phyloP scores from a whole-genome alignment of 2,113 vertebrate genomes.

The Anhinga anhinga region DNA sequence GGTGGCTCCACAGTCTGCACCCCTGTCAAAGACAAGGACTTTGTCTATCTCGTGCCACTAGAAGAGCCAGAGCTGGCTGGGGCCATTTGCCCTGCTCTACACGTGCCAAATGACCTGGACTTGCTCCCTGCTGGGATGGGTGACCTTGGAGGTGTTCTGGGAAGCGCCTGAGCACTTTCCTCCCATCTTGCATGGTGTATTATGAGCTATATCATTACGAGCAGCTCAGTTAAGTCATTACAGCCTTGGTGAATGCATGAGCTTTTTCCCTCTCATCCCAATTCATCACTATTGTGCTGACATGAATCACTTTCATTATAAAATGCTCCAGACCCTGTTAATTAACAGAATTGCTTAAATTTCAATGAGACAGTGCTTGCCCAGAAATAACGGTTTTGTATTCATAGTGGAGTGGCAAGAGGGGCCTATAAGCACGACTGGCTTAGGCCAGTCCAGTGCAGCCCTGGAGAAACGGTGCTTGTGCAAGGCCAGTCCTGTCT shows the following conservation, averaged over 20 bases:
- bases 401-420: neutral
- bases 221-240: constrained; percentile 53
- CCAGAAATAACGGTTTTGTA: constrained; percentile 20
- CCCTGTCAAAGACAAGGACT: neutral
- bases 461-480: neutral
- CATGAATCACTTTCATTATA: constrained; percentile 66
- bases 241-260: constrained; percentile 30
- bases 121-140: neutral
- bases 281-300: constrained; percentile 60
- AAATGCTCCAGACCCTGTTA: constrained; percentile 58
- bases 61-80: neutral
- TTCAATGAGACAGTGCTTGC: constrained; percentile 18
- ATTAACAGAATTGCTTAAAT: constrained; percentile 65
- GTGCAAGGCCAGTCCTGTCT: neutral
- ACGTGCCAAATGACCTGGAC: neutral
- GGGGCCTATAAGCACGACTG: neutral
- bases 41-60: neutral
- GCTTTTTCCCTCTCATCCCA: constrained; percentile 47
- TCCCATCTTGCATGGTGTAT: neutral
- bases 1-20: neutral
- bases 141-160: constrained; percentile 58
- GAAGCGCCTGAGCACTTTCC: constrained; percentile 29
- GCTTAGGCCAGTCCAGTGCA: neutral
- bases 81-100: neutral
- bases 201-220: constrained; percentile 7